These are phyloP conservation scores for Trissolcus brochymenae DNA, from an alignment of 2,888 invertebrate genomes.

Conservation along the genomic window DNA sequence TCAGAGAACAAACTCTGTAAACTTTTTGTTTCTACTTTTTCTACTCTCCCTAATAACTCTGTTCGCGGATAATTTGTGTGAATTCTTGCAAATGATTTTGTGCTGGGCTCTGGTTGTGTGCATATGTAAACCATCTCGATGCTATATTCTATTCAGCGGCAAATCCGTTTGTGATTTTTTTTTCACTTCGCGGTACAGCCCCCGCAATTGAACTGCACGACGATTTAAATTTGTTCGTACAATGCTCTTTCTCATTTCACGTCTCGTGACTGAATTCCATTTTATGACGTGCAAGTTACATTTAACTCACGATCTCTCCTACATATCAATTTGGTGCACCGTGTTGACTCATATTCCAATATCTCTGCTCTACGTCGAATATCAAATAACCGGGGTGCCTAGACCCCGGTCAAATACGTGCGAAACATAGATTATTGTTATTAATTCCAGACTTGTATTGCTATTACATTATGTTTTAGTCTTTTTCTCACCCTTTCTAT, in stretches of 20 bases:
- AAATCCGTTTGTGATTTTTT: conserved; percentile 3
- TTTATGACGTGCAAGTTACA: conserved; percentile 27
- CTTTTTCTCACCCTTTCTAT: too few relatives aligned
- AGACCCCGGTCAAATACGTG: conserved; percentile 6
- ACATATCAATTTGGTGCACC: conserved; percentile 31
- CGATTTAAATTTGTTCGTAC: conserved; percentile 27
- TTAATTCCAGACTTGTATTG: conserved; percentile 5
- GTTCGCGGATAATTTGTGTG: conserved; percentile 13
- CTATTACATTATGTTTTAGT: conserved; percentile 11
- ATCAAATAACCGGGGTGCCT: conserved; percentile 28
- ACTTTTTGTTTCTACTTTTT: background rate
- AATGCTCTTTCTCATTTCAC: conserved; percentile 30
- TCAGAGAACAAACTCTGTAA: conserved; percentile 1
- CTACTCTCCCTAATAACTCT: background rate
- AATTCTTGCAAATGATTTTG: background rate
- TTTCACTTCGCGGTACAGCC: conserved; percentile 10
- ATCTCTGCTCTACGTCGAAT: conserved; percentile 12
- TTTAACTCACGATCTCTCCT: conserved; percentile 16
- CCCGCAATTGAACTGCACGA: conserved; percentile 19
- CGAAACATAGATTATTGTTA: conserved; percentile 23
- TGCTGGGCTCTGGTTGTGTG: background rate
- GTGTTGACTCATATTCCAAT: conserved; percentile 30
- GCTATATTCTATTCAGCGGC: background rate
- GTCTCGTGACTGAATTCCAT: conserved; percentile 20
- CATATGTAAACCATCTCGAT: conserved; percentile 10